Evolutionary conservation across 2,888 invertebrate genomes (phyloP), one percentile per base, ranked within the genome.

Genomic region (Limnephilus rhombicus): DNA sequence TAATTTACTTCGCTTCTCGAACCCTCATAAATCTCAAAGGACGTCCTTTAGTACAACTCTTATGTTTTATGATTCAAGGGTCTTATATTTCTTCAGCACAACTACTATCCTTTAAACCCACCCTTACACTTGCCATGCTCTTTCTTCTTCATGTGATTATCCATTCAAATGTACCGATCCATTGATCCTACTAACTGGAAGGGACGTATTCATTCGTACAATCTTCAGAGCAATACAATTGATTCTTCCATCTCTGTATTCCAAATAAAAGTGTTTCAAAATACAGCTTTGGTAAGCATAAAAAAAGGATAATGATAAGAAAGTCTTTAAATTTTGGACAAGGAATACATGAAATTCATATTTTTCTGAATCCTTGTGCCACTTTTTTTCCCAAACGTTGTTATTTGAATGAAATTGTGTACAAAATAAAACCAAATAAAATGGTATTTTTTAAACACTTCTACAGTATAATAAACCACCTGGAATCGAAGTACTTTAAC

Each of bases 1-100:
- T 80, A 89, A 89, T 89, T 89, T 89, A 80, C 88, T 80, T 87
- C 41, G 86, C 86, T 29, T 86, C 86, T 86, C 86, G 80, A 89
- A 89, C 88, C 88, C 88, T 37, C 80, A 80, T 89, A 89, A 89
- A 89, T 89, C 88, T 80, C 80, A 24, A 80, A 89, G 80, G 88
- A 68, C n/a, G 88, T 89, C 80, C 80, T 68, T 68, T 80, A 24
- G 34, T 37, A 80, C 80, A 89, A 24, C 68, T 37, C 88, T 80
- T 80, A 80, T 89, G 88, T 89, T 89, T 89, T 80, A 80, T 89
- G 88, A 89, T 89, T 80, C 80, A 3, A 37, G 80, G 18, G 41
- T 37, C 88, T 89, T 37, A 37, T 86, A 85, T 86, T 86, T 86
- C 86, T 86, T 37, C 49, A 49, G 29, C 13, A 86, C 9, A 86